These are phyloP conservation scores for Hyaena hyaena DNA, from an alignment of 2,113 vertebrate genomes.

Conservation along the genomic window DNA sequence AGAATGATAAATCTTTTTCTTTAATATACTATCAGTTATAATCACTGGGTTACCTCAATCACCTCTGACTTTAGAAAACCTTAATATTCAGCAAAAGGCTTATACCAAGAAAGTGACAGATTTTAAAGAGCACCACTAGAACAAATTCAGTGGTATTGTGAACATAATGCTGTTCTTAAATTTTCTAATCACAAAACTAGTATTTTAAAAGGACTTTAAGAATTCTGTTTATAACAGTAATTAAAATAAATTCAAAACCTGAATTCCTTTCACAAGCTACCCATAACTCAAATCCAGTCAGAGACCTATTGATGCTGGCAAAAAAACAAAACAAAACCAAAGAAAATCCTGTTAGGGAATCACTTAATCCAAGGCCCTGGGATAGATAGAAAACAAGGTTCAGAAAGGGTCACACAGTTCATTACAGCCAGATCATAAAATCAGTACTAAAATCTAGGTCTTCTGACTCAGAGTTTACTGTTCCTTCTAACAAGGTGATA, in stretches of 20 bases:
- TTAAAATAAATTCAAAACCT: conserved; percentile 25
- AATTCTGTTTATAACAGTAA: not conserved
- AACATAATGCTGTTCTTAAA: not conserved
- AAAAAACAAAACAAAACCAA: not conserved
- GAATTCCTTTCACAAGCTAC: not conserved
- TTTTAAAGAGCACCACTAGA: conserved; percentile 10
- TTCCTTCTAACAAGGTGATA: not conserved
- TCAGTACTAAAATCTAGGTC: not conserved
- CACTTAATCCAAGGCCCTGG: not conserved
- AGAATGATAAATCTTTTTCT: not conserved
- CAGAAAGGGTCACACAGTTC: not conserved
- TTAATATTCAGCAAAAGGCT: not conserved
- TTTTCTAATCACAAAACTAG: not conserved
- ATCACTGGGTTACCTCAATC: not conserved
- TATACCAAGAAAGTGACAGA: not conserved
- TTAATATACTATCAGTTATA: not conserved
- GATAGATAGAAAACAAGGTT: not conserved
- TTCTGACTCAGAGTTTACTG: not conserved
- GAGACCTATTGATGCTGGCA: not conserved
- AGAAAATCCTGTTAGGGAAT: not conserved
- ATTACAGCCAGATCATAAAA: conserved; percentile 13
- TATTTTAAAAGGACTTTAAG: not conserved
- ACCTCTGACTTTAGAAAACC: conserved; percentile 2
- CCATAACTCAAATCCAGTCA: not conserved
- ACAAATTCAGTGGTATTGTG: not conserved